phyloP scores from a whole-genome alignment of 35 echinoderm and acorn worm genomes.

The Hemicentrotus pulcherrimus region DNA sequence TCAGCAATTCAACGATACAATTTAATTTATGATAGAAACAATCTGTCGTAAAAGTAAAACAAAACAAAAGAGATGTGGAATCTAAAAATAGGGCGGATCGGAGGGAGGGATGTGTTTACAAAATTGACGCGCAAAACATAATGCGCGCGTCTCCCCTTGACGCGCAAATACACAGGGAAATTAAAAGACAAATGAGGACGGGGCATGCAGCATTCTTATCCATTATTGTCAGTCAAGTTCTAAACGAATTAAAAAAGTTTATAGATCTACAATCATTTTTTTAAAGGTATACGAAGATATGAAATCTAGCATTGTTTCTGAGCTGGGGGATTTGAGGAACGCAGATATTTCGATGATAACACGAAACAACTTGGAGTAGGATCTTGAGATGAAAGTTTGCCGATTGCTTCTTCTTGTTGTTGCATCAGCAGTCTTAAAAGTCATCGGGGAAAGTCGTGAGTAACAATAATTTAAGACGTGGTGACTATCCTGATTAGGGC shows the following conservation, averaged over 20 bases:
- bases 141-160: not conserved
- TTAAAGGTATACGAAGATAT: not conserved
- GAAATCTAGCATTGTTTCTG: not conserved
- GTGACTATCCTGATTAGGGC: too few species aligned
- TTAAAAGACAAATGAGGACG: too few species aligned
- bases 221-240: too few species aligned
- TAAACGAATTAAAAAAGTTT: too few species aligned
- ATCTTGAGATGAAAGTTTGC: slow-evolving; percentile 24
- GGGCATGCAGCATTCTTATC: too few species aligned
- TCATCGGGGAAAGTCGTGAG: slow-evolving; percentile 36
- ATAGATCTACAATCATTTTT: too few species aligned
- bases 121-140: not conserved
- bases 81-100: too few species aligned
- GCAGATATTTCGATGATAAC: not conserved
- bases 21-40: too few species aligned
- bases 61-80: too few species aligned
- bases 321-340: not conserved
- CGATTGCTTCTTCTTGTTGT: not conserved
- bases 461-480: not conserved
- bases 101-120: not conserved
- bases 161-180: not conserved
- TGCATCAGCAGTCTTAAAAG: not conserved
- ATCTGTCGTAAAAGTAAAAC: too few species aligned
- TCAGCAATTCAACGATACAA: too few species aligned
- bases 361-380: not conserved